phyloP scores from a whole-genome alignment of 2,888 invertebrate species.

The Halictus quadricinctus region DNA sequence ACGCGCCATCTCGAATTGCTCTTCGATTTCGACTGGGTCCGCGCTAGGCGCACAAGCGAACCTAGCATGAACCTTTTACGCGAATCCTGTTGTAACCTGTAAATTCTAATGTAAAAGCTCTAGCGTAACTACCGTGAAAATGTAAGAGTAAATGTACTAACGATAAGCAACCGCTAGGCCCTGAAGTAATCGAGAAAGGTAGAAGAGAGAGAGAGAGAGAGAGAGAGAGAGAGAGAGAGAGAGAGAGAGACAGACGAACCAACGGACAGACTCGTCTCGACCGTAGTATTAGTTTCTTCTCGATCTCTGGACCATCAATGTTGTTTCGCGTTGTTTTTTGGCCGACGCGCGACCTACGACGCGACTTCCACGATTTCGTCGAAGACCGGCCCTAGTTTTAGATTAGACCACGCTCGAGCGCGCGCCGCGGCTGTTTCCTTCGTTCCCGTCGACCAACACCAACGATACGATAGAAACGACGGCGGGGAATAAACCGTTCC shows the following conservation, averaged over 20 bases:
- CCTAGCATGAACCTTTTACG: slow-evolving; percentile 30
- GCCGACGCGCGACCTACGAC: slow-evolving; percentile 53
- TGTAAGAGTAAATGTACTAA: slow-evolving; percentile 58
- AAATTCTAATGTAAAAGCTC: slow-evolving; percentile 60
- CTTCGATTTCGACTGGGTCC: neutral
- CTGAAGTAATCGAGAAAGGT: slow-evolving; percentile 51
- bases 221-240: neutral
- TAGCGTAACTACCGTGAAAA: slow-evolving; percentile 53
- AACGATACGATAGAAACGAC: neutral
- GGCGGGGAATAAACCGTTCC: neutral
- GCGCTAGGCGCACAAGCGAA: neutral
- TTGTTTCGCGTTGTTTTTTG: slow-evolving; percentile 61
- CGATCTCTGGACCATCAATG: slow-evolving; percentile 73
- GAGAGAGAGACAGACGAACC: slow-evolving; percentile 28
- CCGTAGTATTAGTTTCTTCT: slow-evolving; percentile 68
- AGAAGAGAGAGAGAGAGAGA: slow-evolving; percentile 38
- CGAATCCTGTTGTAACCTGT: slow-evolving; percentile 62
- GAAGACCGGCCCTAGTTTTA: neutral
- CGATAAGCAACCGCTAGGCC: slow-evolving; percentile 53
- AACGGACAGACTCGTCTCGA: slow-evolving; percentile 37
- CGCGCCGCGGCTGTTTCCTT: neutral
- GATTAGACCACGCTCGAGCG: neutral
- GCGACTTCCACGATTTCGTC: neutral
- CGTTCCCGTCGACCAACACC: neutral
- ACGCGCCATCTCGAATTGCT: neutral